Evolutionary conservation across 2,113 vertebrate species (phyloP), one percentile per base, ranked within the genome.

Genomic region (Eolophus roseicapilla): DNA sequence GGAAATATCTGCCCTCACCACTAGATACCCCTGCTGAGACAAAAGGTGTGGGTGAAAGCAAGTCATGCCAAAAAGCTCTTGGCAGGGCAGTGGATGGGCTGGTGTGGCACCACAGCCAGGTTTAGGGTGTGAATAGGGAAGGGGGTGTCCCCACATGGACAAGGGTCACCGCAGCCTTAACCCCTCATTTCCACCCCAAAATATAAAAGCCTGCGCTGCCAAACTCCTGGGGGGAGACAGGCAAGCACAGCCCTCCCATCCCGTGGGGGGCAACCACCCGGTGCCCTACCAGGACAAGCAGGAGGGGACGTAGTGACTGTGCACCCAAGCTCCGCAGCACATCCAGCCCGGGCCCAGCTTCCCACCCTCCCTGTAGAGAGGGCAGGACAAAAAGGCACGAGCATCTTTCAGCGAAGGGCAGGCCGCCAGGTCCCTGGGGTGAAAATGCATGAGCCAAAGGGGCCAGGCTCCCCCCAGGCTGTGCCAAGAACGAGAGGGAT

Each of bases 291-390:
- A 39, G 37, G 20, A 57, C 2, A 13, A 64, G 87, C 62, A 57
- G 41, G 31, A 43, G 11, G 44, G 44, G 25, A 77, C 0, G 0
- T 4, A 24, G 29, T 19, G n/a, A 43, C 46, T 37, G 31, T 23
- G 23, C 39, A 53, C 17, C 23, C 37, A 47, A 18, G 20, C 10
- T 64, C 35, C 31, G 35, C 1, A 0, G 24, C 81, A 69, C 27
- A 79, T 33, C n/a, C 71, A 77, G 35, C 71, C 28, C 55, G n/a
- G 33, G 21, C 43, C 11, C 7, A 5, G 68, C 17, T 69, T 27
- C 28, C 25, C 46, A 11, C 35, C 0, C 2, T 17, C 52, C 49
- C 60, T 4, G 3, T 35, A 43, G 24, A 29, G 41, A 39, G 39
- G 65, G 16, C 52, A 90, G 43, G 68, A 69, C 62, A 44, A n/a